Percentiles rank a stretch among this genome's conserved stretches.
phyloP scores from a whole-genome alignment of 2,888 invertebrate species.

The Coenonympha glycerion region DNA sequence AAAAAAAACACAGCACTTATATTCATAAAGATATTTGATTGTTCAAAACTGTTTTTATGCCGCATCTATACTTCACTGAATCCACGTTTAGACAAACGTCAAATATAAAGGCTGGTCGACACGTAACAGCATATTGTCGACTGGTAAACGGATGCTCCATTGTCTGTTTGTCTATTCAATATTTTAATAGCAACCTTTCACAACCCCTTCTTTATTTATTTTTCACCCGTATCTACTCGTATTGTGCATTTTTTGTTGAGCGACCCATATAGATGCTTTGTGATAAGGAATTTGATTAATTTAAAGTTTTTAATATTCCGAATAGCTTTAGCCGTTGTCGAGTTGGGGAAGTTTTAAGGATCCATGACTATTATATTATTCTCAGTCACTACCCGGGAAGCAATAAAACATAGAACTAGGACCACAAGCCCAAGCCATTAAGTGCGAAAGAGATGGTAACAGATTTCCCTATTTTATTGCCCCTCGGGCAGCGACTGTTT shows the following conservation, averaged over 20 bases:
- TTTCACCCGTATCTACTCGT: conserved; percentile 31
- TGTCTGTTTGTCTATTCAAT: conserved; percentile 45
- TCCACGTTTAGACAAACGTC: conserved; percentile 21
- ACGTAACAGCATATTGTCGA: conserved; percentile 42
- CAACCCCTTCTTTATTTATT: conserved; percentile 43
- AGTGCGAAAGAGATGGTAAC: too few relatives aligned
- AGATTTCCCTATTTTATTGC: too few relatives aligned
- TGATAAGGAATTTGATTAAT: not conserved
- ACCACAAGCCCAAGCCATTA: too few relatives aligned
- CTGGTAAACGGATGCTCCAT: conserved; percentile 40
- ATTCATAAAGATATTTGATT: too few relatives aligned
- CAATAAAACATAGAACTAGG: too few relatives aligned
- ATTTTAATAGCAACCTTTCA: conserved; percentile 39
- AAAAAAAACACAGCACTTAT: too few relatives aligned
- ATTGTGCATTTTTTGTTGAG: conserved; percentile 10
- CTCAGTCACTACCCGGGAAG: too few relatives aligned
- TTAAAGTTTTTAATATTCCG: not conserved
- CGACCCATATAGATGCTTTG: not conserved
- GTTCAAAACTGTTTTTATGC: too few relatives aligned
- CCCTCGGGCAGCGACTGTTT: too few relatives aligned
- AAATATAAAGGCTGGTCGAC: conserved; percentile 21
- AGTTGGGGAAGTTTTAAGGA: too few relatives aligned
- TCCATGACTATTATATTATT: too few relatives aligned
- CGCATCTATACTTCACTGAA: conserved; percentile 10
- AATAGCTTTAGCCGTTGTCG: too few relatives aligned